Evolutionary conservation across 2,888 invertebrate species (phyloP).

Genomic region (Drosophila borealis): DNA sequence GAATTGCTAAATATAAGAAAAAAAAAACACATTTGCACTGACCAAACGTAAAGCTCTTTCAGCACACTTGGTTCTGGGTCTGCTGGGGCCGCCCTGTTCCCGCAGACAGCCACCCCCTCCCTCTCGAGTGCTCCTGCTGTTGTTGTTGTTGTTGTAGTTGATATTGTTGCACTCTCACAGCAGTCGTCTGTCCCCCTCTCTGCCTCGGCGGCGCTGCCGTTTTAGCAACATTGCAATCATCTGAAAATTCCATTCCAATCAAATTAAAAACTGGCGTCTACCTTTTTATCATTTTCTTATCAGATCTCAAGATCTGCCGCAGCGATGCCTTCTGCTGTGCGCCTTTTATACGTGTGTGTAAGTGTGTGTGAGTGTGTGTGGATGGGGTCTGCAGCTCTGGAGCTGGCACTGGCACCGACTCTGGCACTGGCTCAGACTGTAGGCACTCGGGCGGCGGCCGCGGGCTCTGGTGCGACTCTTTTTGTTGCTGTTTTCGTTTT

Average conservation of each 20-base stretch:
- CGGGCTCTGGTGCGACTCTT: slow-evolving; percentile 61
- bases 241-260: slow-evolving; percentile 84
- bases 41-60: slow-evolving; percentile 54
- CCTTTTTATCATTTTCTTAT: slow-evolving; percentile 85
- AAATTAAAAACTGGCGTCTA: slow-evolving; percentile 85
- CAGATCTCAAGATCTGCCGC: slow-evolving; percentile 84
- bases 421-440: slow-evolving; percentile 49
- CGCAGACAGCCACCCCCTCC: slow-evolving; percentile 33
- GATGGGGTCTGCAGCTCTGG: slow-evolving; percentile 55
- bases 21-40: slow-evolving; percentile 24
- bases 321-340: slow-evolving; percentile 80
- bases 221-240: slow-evolving; percentile 80
- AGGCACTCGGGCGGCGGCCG: slow-evolving; percentile 34
- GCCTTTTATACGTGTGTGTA: slow-evolving; percentile 41
- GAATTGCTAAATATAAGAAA: slow-evolving; percentile 16
- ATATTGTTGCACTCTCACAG: slow-evolving; percentile 54
- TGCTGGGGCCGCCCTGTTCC: slow-evolving; percentile 4
- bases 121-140: slow-evolving; percentile 5
- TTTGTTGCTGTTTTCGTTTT: slow-evolving; percentile 66
- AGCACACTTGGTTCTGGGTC: slow-evolving; percentile 40
- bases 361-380: slow-evolving; percentile 44
- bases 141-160: slow-evolving; percentile 19
- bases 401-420: slow-evolving; percentile 43
- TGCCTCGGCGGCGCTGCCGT: slow-evolving; percentile 72
- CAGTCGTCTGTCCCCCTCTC: slow-evolving; percentile 48